Base-by-base conservation (phyloP, 2,888 invertebrate genomes). In the Synanthedon myopaeformis region DNA sequence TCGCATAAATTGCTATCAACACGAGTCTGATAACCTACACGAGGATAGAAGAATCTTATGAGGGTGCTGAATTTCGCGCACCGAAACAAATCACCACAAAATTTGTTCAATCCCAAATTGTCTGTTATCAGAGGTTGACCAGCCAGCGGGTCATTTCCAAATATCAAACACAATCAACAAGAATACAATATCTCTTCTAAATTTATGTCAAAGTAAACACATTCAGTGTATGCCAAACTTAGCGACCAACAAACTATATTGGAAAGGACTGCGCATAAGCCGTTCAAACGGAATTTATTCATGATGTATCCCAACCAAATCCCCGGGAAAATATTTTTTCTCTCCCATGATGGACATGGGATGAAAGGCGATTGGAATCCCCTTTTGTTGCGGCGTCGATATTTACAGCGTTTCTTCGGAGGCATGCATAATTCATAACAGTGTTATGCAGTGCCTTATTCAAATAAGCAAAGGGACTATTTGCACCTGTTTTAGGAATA, bases 201-300 rank as follows among this genome's bases (percentile, higher is more conserved):
- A 45, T 45, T 45, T 14, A 45, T 45, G 6, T 45, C 13, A 11
- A 12, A 13, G 12, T 12, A 45, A 45, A 45, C 45, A 45, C 13
- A 5, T 45, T 13, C 45, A 13, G 6, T 45, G n/a, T 13, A 12
- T 45, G 45, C 14, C 13, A 45, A 45, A 45, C 45, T 13, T 45
- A 6, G 45, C 45, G 45, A 12, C 45, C 45, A 45, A 45, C 45
- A 62, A 65, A 62, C 60, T 62, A 65, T 69, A 68, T 69, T 65
- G 66, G 65, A 67, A 67, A 61, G 48, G 61, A 62, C 54, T 58
- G 62, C 58, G 57, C 60, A 61, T 67, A 68, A 70, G 66, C 69
- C 59, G 58, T 65, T 69, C 58, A 57, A 56, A 51, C 51, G 58
- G 65, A 72, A 74, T 74, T 67, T 75, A 74, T 75, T 75, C 74